Evolutionary conservation across 2,113 vertebrate species (phyloP).

Genomic region (Ellobius talpinus): DNA sequence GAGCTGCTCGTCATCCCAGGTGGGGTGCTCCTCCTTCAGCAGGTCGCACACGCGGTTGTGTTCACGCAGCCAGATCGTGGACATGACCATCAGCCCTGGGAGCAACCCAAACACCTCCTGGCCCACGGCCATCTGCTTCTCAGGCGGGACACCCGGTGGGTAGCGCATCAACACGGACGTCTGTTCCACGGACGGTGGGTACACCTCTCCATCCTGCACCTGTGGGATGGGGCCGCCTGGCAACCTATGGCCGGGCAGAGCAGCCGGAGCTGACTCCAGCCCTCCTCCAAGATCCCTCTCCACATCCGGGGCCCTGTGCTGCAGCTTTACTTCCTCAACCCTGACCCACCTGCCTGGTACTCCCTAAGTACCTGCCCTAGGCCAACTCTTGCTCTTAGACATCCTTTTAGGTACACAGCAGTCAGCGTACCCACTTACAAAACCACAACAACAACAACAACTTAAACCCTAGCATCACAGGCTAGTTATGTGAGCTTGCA

Average conservation of each 20-base stretch:
- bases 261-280: background rate
- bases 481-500: background rate
- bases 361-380: no score
- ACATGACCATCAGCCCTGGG: conserved; percentile 92
- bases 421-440: background rate
- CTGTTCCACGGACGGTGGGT: conserved; percentile 89
- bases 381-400: background rate
- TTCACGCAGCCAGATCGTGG: conserved; percentile 96
- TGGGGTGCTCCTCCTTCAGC: conserved; percentile 93
- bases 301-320: background rate
- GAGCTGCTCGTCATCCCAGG: conserved; percentile 96
- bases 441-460: no score
- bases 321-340: background rate
- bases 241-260: background rate
- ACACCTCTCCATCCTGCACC: conserved; percentile 93
- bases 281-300: background rate
- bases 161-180: conserved; percentile 93
- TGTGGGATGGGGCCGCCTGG: conserved; percentile 43
- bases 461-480: background rate
- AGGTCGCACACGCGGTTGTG: conserved; percentile 97
- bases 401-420: background rate
- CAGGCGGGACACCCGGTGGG: conserved; percentile 80
- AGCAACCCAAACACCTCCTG: conserved; percentile 95
- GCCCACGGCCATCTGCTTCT: conserved; percentile 90
- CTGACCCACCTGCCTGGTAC: background rate